These are phyloP conservation scores for Gortyna flavago DNA, from an alignment of 2,888 invertebrate species.

Conservation along the genomic window DNA sequence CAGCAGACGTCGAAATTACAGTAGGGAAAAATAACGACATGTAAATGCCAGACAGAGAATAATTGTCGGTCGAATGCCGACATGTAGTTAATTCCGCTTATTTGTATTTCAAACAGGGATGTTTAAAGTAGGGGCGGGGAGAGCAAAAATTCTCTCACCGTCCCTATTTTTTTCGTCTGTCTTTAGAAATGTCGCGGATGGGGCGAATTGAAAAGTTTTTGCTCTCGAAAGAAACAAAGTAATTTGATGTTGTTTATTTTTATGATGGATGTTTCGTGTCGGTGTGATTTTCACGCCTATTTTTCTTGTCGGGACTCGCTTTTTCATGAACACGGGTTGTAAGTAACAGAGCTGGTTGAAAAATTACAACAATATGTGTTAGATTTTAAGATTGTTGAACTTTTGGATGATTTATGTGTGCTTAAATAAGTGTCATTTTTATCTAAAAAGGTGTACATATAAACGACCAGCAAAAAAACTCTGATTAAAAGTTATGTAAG, in stretches of 20 bases:
- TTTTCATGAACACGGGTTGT: conserved; percentile 52
- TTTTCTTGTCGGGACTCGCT: conserved; percentile 54
- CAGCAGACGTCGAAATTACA: conserved; percentile 82
- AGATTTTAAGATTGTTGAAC: conserved; percentile 2
- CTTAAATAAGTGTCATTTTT: neutral
- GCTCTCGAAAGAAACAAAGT: conserved; percentile 59
- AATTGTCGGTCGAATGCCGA: conserved; percentile 79
- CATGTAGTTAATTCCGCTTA: conserved; percentile 82
- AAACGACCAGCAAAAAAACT: neutral
- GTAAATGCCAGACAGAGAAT: conserved; percentile 80
- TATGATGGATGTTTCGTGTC: conserved; percentile 61
- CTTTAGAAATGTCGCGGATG: conserved; percentile 49
- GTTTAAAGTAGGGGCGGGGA: conserved; percentile 31
- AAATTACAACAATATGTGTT: conserved; percentile 35
- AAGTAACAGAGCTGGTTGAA: conserved; percentile 37
- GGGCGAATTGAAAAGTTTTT: conserved; percentile 58
- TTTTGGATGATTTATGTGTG: neutral
- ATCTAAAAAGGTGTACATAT: neutral
- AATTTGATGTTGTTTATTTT: conserved; percentile 64
- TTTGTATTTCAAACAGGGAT: conserved; percentile 75
- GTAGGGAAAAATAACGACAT: conserved; percentile 80
- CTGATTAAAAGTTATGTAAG: too few relatives aligned
- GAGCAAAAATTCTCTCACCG: conserved; percentile 29
- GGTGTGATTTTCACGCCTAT: conserved; percentile 56
- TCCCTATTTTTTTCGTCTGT: conserved; percentile 44